Evolutionary conservation across 92 coral and sea anemone genomes (phyloP).

Genomic region (Palythoa grandiflora): DNA sequence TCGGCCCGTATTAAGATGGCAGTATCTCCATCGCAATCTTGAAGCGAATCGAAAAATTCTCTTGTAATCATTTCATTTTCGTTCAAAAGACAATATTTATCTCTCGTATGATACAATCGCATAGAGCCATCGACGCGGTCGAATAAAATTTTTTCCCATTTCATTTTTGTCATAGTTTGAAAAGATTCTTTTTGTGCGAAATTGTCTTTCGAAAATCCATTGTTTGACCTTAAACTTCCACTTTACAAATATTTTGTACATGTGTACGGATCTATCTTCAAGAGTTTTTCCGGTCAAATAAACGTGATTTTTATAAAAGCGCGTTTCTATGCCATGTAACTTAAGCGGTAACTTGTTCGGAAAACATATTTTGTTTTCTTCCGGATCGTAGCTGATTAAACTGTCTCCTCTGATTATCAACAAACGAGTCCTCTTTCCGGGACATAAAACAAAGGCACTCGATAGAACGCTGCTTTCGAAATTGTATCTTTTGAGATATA

Average conservation of each 20-base stretch:
- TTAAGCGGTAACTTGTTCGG: neutral
- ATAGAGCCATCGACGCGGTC: neutral
- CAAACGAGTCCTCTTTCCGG: neutral
- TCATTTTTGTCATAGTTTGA: neutral
- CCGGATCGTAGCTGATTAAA: neutral
- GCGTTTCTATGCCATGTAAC: neutral
- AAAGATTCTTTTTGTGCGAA: neutral
- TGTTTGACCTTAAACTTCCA: neutral
- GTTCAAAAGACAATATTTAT: neutral
- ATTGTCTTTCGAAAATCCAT: neutral
- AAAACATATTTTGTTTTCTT: neutral
- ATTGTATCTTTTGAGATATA: neutral
- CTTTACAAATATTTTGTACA: neutral
- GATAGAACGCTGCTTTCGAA: neutral
- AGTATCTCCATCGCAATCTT: neutral
- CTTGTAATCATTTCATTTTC: neutral
- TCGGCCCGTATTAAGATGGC: neutral
- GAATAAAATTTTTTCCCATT: neutral
- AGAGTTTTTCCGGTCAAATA: neutral
- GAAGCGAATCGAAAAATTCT: neutral
- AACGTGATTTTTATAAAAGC: neutral
- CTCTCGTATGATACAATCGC: conserved; percentile 6
- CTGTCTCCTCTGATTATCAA: neutral
- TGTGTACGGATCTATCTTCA: neutral
- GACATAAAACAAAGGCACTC: neutral